Evolutionary conservation across 2,888 invertebrate genomes (phyloP).

Genomic region (Dicycla oo): DNA sequence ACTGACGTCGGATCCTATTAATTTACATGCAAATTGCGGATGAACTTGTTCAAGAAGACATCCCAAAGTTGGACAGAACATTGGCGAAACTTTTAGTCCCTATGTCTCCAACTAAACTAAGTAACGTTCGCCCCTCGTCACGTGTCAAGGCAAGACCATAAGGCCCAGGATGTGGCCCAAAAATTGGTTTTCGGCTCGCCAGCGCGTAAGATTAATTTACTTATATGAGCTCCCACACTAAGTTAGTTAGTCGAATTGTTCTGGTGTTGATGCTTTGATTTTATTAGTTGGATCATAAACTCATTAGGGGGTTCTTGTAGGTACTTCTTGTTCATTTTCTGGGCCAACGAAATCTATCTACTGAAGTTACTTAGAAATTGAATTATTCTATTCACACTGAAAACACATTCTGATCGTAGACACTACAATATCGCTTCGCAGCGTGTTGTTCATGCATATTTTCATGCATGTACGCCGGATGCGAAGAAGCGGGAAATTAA

Average conservation of each 20-base stretch:
- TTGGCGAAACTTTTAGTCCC: conserved; percentile 38
- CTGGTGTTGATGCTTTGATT: conserved; percentile 57
- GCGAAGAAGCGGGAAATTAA: conserved; percentile 48
- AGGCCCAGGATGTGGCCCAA: conserved; percentile 72
- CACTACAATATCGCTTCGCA: conserved; percentile 43
- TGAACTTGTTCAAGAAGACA: conserved; percentile 44
- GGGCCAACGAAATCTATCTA: background rate
- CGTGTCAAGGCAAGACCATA: conserved; percentile 75
- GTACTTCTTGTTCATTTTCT: conserved; percentile 13
- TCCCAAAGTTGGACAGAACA: conserved; percentile 42
- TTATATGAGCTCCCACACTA: conserved; percentile 65
- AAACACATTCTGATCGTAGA: conserved; percentile 25
- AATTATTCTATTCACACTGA: conserved; percentile 22
- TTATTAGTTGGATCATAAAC: conserved; percentile 55
- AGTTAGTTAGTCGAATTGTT: conserved; percentile 56
- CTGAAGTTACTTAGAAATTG: conserved; percentile 9
- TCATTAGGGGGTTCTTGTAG: conserved; percentile 48
- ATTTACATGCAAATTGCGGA: conserved; percentile 56
- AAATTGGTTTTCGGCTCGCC: conserved; percentile 79
- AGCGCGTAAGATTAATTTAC: conserved; percentile 79
- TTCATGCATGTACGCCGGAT: conserved; percentile 38
- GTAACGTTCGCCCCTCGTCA: conserved; percentile 77
- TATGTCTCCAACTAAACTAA: conserved; percentile 70
- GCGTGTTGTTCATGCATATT: conserved; percentile 53
- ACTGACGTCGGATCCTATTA: conserved; percentile 30